Evolutionary conservation across 2,888 invertebrate species (phyloP), one percentile per base, ranked within the genome.

Genomic region (Aelia acuminata): DNA sequence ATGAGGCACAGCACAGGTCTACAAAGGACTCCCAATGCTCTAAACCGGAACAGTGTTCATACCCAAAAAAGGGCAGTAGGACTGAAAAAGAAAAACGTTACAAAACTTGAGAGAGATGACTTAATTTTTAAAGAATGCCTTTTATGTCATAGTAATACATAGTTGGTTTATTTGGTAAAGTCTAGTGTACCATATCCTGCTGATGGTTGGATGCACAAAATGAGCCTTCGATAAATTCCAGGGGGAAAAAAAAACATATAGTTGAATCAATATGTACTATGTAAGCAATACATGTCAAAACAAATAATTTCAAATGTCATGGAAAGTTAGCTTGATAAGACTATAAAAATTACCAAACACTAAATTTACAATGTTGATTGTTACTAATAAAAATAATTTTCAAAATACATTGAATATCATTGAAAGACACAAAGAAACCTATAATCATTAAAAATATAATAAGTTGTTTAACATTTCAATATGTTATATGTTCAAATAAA

Each of bases 1-100:
- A 97, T 93, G 96, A 95, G 91, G 93, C 92, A 57, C 89, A 90
- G 53, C 85, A 88, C 88, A 85, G 48, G 43, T 43, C 84, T 26
- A 39, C 84, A n/a, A 47, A 43, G 43, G 75, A 84, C 86, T 57
- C 85, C 47, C 88, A 89, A 88, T 89, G 89, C 89, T 87, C 87
- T 50, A 88, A 89, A 57, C 87, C 89, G 8, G 88, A 89, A 75
- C 85, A 85, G 84, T 90, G 90, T 84, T 89, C 89, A 75, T 87
- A 86, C 86, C 48, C 84, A 49, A 87, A 87, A 85, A 88, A 87
- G 63, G 85, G 84, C 87, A 49, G 87, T 35, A 89, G 89, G 85
- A 90, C 88, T 87, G 90, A 90, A 57, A 88, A 85, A 88, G 88
- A 88, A 75, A 90, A 90, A 88, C 89, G 88, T 57, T 88, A 88